Conservation (phyloP, 2,888 invertebrate species). For the Drosophila mettleri region DNA sequence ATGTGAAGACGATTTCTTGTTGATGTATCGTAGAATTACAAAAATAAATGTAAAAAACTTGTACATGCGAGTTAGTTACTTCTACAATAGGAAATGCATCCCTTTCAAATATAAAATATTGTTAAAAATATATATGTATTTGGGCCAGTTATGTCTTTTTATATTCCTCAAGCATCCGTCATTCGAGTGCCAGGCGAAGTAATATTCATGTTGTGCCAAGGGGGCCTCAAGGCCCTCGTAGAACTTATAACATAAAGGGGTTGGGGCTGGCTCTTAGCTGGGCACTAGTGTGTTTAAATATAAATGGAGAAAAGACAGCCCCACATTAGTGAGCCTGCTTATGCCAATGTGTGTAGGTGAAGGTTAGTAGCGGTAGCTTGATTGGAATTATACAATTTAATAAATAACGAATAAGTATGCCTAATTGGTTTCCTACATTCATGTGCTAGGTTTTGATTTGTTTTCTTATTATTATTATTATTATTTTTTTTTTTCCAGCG, state of each 20-base stretch:
- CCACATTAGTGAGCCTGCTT: conserved; percentile 22
- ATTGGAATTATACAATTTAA: conserved; percentile 68
- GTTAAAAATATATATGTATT: conserved; percentile 57
- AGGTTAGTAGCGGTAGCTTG: conserved; percentile 45
- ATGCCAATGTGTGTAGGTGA: conserved; percentile 9
- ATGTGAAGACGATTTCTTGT: conserved; percentile 56
- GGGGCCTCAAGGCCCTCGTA: conserved; percentile 48
- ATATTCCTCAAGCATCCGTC: conserved; percentile 26
- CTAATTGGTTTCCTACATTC: conserved; percentile 74
- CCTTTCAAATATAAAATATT: conserved; percentile 49
- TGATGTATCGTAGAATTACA: conserved; percentile 67
- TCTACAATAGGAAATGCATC: conserved; percentile 78
- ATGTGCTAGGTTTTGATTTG: conserved; percentile 76
- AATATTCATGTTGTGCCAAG: conserved; percentile 53
- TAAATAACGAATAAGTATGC: conserved; percentile 75
- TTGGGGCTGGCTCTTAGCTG: conserved; percentile 30
- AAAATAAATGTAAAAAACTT: conserved; percentile 80
- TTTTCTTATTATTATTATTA: conserved; percentile 42
- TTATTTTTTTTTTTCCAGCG: conserved; percentile 33
- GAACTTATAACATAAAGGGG: conserved; percentile 31
- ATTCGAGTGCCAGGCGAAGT: conserved; percentile 27
- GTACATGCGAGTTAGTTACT: conserved; percentile 74
- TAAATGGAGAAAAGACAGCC: conserved; percentile 33
- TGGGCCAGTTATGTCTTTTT: conserved; percentile 52
- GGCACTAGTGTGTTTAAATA: conserved; percentile 26